Base-by-base conservation (phyloP, 2,888 invertebrate species). In the Pheosia tremula region DNA sequence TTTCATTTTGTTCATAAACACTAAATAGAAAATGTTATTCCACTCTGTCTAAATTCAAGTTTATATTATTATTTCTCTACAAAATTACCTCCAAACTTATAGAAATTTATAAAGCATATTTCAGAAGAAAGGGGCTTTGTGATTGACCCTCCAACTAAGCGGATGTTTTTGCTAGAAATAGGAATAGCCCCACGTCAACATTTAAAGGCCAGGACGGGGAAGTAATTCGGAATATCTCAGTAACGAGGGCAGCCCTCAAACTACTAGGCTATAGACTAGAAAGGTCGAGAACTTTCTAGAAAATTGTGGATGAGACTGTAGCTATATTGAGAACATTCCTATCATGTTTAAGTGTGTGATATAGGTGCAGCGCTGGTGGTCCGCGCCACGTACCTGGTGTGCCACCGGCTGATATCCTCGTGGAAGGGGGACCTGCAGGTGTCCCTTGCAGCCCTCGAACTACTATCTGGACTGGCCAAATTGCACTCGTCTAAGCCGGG, bases 371-470 rank as follows among this genome's bases (percentile, higher is more conserved):
- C 98, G 3, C 88, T 99, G 68, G 98, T 98, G 81, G 98, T 98
- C 0, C 95, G 98, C 64, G 98, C 98, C 7, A 98, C 98, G 0
- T 98, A 98, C 83, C 94, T 99, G 78, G 98, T 99, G 49, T 99
- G 98, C 83, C 98, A 98, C 88, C 96, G 98, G 37, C 94, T 99
- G 64, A 98, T 98, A 83, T 98, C 98, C 0, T 97, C 98, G 0
- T 99, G 99, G 99, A 99, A 98, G 91, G 97, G 97, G 0, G 99
- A 99, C 89, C 93, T 99, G 65, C 98, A 98, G 84, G 97, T 98
- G 50, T 98, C 98, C 0, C 90, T 99, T 61, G 98, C 99, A 0
- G 99, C 99, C 0, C 91, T 99, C 67, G 99, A 99, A 87, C 95
- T 99, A 60, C 94, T 99, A 0, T 97, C 97, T 6, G 98, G 98